A percentile compares a stretch with the other conserved stretches of the same genome.
phyloP scores from a whole-genome alignment of 2,888 invertebrate genomes.

The Erebia palarica region DNA sequence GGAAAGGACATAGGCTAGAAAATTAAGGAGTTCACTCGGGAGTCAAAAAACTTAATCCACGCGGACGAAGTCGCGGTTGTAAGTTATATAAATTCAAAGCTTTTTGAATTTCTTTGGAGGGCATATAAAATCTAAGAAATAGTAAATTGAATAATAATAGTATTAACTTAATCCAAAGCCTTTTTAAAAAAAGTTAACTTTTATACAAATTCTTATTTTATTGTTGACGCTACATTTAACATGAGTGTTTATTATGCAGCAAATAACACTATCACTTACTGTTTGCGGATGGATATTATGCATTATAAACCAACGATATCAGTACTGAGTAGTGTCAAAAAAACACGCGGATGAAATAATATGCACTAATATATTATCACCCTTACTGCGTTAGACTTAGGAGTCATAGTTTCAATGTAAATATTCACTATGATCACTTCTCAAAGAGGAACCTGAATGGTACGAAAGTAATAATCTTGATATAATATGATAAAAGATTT shows the following conservation, averaged over 20 bases:
- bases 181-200: neutral
- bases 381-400: neutral
- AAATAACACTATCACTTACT: constrained; percentile 30
- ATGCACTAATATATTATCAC: neutral
- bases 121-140: no score
- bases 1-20: no score
- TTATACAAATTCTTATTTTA: neutral
- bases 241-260: constrained; percentile 16
- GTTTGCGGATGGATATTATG: constrained; percentile 34
- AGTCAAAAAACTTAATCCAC: no score
- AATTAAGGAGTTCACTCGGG: no score
- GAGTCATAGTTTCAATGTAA: neutral
- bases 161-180: no score
- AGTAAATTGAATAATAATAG: no score
- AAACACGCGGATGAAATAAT: neutral
- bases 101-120: no score
- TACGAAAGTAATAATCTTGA: constrained; percentile 2
- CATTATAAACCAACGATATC: constrained; percentile 7
- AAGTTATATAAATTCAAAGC: no score
- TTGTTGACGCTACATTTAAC: constrained; percentile 30
- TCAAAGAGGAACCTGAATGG: neutral
- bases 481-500: neutral
- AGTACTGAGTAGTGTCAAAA: neutral
- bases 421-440: neutral
- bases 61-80: no score